phyloP scores from a whole-genome alignment of 2,113 vertebrate species.

The Artemisiospiza belli region DNA sequence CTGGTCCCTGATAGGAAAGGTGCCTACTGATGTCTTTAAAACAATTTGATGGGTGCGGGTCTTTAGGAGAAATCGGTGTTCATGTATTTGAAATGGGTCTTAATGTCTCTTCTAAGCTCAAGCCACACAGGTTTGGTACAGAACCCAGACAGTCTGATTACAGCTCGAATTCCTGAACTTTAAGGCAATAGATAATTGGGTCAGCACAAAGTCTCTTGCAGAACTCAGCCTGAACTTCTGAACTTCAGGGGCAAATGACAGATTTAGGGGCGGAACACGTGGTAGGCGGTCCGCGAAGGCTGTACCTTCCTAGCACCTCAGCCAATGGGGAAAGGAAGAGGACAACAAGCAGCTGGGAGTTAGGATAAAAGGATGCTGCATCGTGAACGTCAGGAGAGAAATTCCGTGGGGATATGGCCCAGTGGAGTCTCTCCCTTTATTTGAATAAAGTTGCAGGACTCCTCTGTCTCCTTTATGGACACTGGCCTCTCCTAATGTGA shows the following conservation, averaged over 20 bases:
- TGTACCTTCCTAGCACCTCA: neutral
- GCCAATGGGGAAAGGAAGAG: neutral
- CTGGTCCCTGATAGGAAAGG: no score
- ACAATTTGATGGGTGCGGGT: no score
- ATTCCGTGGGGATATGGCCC: fast-evolving
- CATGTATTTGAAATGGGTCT: neutral
- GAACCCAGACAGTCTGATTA: neutral
- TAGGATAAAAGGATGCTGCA: neutral
- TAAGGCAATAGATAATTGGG: neutral
- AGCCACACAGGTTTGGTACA: neutral
- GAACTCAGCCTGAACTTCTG: neutral
- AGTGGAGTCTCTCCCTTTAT: neutral
- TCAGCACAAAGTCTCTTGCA: neutral
- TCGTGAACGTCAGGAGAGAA: fast-evolving
- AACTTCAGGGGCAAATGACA: neutral
- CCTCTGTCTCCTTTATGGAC: neutral
- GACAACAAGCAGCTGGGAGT: neutral
- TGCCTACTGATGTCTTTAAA: neutral
- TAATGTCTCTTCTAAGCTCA: neutral
- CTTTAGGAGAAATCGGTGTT: neutral
- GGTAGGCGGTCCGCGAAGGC: neutral
- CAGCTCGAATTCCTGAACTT: neutral
- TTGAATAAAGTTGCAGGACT: neutral
- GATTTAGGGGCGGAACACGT: neutral
- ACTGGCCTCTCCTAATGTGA: neutral